Conservation (phyloP, 2,888 invertebrate genomes). For the Platynereis dumerilii region DNA sequence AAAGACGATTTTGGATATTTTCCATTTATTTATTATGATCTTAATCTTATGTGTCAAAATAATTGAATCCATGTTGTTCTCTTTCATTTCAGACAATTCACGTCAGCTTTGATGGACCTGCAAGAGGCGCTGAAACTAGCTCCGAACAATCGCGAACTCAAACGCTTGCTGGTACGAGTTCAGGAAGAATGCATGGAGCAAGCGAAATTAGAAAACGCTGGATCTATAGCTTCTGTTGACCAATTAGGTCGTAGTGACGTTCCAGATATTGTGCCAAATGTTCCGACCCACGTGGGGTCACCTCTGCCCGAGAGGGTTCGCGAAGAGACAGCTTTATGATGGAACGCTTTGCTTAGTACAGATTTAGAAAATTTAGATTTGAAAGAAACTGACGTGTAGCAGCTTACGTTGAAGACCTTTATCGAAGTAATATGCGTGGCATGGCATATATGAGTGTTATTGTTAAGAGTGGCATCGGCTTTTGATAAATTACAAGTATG, state of each 20-base stretch:
- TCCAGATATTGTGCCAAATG: conserved; percentile 22
- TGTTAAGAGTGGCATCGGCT: too few relatives aligned
- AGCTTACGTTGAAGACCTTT: too few relatives aligned
- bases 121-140: conserved; percentile 79
- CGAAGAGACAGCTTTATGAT: conserved; percentile 38
- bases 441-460: too few relatives aligned
- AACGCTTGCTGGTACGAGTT: conserved; percentile 75
- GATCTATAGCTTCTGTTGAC: conserved; percentile 14
- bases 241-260: conserved; percentile 19
- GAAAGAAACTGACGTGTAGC: too few relatives aligned
- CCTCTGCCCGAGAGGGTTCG: conserved; percentile 30
- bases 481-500: too few relatives aligned
- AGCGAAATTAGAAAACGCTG: conserved; percentile 30
- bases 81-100: conserved; percentile 46
- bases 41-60: too few relatives aligned
- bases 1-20: too few relatives aligned
- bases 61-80: too few relatives aligned
- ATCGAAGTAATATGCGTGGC: too few relatives aligned
- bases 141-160: conserved; percentile 75
- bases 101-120: conserved; percentile 78
- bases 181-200: conserved; percentile 71
- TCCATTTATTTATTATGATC: too few relatives aligned
- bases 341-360: too few relatives aligned
- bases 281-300: conserved; percentile 7
- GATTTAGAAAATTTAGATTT: too few relatives aligned